Conservation (phyloP, 1,140 invertebrate genomes). For the Teleogryllus occipitalis region DNA sequence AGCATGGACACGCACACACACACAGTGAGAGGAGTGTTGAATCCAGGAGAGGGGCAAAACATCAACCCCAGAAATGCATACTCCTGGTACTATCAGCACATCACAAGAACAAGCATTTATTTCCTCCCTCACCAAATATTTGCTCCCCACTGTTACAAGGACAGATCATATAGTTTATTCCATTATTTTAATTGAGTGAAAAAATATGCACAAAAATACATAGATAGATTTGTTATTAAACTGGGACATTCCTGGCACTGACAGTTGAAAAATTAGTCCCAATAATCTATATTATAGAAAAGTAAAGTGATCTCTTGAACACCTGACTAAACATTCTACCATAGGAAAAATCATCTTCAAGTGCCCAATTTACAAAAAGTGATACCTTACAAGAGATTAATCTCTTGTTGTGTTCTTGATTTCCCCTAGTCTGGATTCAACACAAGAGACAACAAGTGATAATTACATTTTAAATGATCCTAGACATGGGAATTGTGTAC, state of each 20-base stretch:
- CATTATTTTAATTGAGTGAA: background rate
- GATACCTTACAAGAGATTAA: background rate
- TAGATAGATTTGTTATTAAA: background rate
- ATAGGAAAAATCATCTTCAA: background rate
- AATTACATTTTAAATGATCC: background rate
- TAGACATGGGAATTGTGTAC: background rate
- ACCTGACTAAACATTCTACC: background rate
- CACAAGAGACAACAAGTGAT: background rate
- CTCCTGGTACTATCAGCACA: background rate
- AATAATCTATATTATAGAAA: background rate
- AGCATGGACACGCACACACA: background rate
- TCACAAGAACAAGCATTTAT: background rate
- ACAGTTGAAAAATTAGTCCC: background rate
- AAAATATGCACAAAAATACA: conserved; percentile 2
- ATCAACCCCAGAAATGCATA: background rate
- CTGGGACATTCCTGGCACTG: background rate
- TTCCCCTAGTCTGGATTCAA: background rate
- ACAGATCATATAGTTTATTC: background rate
- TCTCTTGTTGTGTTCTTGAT: background rate
- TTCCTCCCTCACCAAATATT: no score
- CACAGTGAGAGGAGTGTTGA: background rate
- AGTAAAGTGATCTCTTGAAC: background rate
- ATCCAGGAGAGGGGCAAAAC: background rate
- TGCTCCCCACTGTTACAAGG: background rate
- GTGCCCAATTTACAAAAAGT: background rate